Evolutionary conservation across 2,797 vertebrate genomes (phyloP).

Genomic region (Galago senegalensis): DNA sequence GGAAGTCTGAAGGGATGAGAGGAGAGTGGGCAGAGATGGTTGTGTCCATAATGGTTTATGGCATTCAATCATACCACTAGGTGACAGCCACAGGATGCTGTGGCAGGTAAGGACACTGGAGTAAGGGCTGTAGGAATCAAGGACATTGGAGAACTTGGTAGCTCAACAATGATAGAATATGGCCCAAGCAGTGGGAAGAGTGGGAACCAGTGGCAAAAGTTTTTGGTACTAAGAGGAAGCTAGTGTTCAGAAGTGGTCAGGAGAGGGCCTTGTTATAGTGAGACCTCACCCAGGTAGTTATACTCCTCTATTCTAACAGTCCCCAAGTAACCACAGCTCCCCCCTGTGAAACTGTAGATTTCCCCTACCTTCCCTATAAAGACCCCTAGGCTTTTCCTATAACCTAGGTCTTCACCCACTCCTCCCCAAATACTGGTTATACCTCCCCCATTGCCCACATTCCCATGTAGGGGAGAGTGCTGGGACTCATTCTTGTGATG

Average conservation of each 20-base stretch:
- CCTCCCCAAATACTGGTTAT: not conserved
- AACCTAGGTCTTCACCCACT: not conserved
- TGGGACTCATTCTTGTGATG: not conserved
- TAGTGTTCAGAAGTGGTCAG: not conserved
- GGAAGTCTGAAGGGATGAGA: not conserved
- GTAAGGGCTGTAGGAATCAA: not conserved
- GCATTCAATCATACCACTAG: not conserved
- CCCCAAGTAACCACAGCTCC: not conserved
- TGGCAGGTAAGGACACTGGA: not conserved
- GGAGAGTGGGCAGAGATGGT: not conserved
- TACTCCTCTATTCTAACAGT: not conserved
- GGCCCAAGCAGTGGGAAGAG: not conserved
- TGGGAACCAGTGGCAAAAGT: not conserved
- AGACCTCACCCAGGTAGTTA: not conserved
- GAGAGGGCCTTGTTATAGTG: not conserved
- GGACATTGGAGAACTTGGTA: not conserved
- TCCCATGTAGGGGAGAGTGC: fast-evolving
- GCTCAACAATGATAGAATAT: not conserved
- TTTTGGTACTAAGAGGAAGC: not conserved
- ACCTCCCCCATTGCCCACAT: not conserved
- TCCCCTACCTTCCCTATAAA: not conserved
- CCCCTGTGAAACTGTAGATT: not conserved
- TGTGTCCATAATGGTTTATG: not conserved
- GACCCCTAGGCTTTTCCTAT: not conserved
- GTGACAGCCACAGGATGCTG: not conserved